A percentile compares a stretch with the other conserved stretches of the same genome.
Evolutionary conservation across 2,888 invertebrate species (phyloP).

Genomic region (Ormia ochracea): DNA sequence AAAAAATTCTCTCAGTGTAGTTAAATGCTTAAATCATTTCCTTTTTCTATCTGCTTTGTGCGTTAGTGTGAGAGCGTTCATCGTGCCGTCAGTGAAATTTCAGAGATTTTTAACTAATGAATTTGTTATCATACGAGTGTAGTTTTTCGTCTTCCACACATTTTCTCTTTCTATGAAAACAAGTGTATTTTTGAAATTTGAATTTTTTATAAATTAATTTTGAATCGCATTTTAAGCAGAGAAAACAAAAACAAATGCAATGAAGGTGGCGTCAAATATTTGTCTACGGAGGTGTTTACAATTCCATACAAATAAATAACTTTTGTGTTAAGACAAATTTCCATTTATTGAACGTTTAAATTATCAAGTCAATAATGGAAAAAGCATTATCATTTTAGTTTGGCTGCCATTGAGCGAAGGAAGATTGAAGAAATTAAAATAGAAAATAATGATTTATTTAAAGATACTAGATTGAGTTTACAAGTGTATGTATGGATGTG

Average conservation of each 20-base stretch:
- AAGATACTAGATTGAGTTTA: slow-evolving; percentile 5
- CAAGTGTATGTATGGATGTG: background rate
- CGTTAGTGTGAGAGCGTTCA: background rate
- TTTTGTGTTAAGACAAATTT: slow-evolving; percentile 38
- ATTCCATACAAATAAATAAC: slow-evolving; percentile 35
- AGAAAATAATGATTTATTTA: slow-evolving; percentile 29
- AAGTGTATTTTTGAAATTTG: slow-evolving; percentile 29
- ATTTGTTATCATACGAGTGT: slow-evolving; percentile 48
- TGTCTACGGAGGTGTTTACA: slow-evolving; percentile 56
- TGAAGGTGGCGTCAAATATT: slow-evolving; percentile 59
- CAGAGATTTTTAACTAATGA: slow-evolving; percentile 56
- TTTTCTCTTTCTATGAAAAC: slow-evolving; percentile 25
- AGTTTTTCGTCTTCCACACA: background rate
- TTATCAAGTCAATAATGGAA: slow-evolving; percentile 23
- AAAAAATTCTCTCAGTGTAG: slow-evolving; percentile 16
- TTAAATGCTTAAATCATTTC: background rate
- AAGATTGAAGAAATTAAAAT: background rate
- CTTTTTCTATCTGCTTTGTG: background rate
- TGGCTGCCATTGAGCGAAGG: background rate
- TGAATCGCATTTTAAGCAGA: slow-evolving; percentile 13
- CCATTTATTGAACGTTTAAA: slow-evolving; percentile 39
- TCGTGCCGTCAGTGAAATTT: slow-evolving; percentile 37
- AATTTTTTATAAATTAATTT: slow-evolving; percentile 25
- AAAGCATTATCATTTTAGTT: background rate
- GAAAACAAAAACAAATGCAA: slow-evolving; percentile 16